A percentile compares a stretch with the other conserved stretches of the same genome.
phyloP scores from a whole-genome alignment of 2,113 vertebrate genomes.

The Seriola aureovittata region DNA sequence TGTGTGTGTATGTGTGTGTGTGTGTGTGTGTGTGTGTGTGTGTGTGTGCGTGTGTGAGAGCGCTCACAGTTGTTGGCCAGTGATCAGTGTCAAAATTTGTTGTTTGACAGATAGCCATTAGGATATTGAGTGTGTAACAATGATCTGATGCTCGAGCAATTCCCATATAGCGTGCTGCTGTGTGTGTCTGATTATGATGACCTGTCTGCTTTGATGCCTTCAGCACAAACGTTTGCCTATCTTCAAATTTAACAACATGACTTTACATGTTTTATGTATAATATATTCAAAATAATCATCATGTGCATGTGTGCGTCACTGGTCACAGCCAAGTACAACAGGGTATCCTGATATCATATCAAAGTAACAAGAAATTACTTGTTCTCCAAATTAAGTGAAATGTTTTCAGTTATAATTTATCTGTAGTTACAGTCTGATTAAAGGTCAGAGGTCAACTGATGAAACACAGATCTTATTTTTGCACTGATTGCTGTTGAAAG shows the following conservation, averaged over 20 bases:
- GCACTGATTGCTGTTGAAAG: conserved; percentile 59
- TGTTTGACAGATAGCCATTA: conserved; percentile 35
- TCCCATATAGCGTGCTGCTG: conserved; percentile 12
- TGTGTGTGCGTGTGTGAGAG: neutral
- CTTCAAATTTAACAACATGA: no score
- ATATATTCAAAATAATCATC: no score
- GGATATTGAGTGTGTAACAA: conserved; percentile 22
- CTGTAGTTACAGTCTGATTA: conserved; percentile 28
- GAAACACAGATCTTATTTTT: conserved; percentile 27
- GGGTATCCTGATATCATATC: neutral
- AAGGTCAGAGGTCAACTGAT: conserved; percentile 48
- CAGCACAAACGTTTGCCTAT: no score
- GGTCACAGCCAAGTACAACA: neutral
- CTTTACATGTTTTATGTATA: no score
- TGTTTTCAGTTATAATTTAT: conserved; percentile 15
- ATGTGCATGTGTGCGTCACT: neutral
- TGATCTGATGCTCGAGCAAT: conserved; percentile 38
- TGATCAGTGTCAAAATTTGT: conserved; percentile 40
- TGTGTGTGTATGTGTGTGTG: neutral
- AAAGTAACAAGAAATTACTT: neutral
- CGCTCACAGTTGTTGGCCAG: neutral
- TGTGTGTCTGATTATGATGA: neutral
- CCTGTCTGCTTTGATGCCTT: neutral
- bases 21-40: neutral
- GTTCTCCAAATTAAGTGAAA: neutral